These are phyloP conservation scores for Sceloporus undulatus DNA, from an alignment of 2,113 vertebrate species.

Conservation along the genomic window DNA sequence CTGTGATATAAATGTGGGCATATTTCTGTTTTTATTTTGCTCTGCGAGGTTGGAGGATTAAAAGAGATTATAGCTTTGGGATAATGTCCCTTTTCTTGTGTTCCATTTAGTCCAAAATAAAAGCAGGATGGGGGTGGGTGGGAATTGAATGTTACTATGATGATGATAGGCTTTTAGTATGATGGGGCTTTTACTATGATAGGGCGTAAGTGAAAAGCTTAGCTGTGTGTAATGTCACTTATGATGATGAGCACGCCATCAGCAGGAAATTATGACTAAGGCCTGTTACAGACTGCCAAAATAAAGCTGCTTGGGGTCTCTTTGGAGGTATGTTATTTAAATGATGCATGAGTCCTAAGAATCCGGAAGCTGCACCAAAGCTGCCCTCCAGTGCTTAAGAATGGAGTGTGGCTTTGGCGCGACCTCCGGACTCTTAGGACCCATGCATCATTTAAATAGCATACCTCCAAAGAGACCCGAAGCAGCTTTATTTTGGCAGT, in stretches of 20 bases:
- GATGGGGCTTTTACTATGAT: constrained; percentile 60
- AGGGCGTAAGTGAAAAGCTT: constrained; percentile 50
- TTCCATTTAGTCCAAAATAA: constrained; percentile 78
- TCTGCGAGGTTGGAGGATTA: constrained; percentile 70
- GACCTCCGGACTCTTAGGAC: too few relatives aligned
- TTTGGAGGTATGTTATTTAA: too few relatives aligned
- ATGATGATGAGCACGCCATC: constrained; percentile 42
- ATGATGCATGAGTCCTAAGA: too few relatives aligned
- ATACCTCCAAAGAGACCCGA: too few relatives aligned
- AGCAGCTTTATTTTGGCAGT: too few relatives aligned
- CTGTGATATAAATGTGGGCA: constrained; percentile 39
- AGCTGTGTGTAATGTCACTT: constrained; percentile 67
- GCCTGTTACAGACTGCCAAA: too few relatives aligned
- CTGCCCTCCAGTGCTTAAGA: too few relatives aligned
- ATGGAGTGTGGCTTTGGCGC: too few relatives aligned
- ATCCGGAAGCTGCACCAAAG: too few relatives aligned
- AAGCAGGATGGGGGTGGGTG: constrained; percentile 58
- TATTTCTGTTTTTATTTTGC: constrained; percentile 66
- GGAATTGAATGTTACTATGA: constrained; percentile 72
- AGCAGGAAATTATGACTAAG: background rate
- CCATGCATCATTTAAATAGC: too few relatives aligned
- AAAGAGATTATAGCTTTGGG: constrained; percentile 76
- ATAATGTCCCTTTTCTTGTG: constrained; percentile 74
- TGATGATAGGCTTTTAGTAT: constrained; percentile 67
- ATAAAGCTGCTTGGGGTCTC: too few relatives aligned